These are phyloP conservation scores for Bucco capensis DNA, from an alignment of 2,113 vertebrate genomes.

Conservation along the genomic window DNA sequence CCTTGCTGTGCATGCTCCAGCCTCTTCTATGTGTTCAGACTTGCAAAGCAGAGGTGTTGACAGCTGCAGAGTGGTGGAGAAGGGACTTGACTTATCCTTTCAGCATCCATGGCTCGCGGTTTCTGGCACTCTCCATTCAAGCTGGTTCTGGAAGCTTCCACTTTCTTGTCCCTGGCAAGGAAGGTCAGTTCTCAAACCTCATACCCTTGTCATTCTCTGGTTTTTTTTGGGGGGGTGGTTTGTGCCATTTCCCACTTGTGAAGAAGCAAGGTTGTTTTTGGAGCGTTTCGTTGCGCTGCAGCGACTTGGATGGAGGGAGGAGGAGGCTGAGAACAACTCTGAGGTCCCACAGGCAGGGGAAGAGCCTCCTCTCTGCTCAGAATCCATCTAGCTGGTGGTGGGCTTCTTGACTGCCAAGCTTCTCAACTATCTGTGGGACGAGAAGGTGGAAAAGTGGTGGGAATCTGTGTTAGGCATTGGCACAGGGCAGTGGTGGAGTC, in stretches of 20 bases:
- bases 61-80: not conserved
- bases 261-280: slow-evolving; percentile 53
- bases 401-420: not conserved
- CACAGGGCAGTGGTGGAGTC: no score
- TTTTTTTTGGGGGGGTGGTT: slow-evolving; percentile 34
- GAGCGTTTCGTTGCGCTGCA: not conserved
- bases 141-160: not conserved
- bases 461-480: no score
- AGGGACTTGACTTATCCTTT: no score
- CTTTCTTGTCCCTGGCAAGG: slow-evolving; percentile 36
- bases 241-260: slow-evolving; percentile 56
- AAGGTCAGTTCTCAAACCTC: slow-evolving; percentile 10
- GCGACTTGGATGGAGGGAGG: not conserved
- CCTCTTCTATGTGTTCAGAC: not conserved
- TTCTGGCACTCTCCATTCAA: slow-evolving; percentile 41
- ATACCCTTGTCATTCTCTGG: slow-evolving; percentile 19
- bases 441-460: rapidly evolving
- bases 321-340: not conserved
- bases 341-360: not conserved
- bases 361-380: not conserved
- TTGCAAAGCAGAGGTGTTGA: not conserved
- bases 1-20: rapidly evolving
- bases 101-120: no score
- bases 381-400: not conserved
- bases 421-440: not conserved